phyloP scores from a whole-genome alignment of 2,888 invertebrate species.

The Lochmaea capreae region DNA sequence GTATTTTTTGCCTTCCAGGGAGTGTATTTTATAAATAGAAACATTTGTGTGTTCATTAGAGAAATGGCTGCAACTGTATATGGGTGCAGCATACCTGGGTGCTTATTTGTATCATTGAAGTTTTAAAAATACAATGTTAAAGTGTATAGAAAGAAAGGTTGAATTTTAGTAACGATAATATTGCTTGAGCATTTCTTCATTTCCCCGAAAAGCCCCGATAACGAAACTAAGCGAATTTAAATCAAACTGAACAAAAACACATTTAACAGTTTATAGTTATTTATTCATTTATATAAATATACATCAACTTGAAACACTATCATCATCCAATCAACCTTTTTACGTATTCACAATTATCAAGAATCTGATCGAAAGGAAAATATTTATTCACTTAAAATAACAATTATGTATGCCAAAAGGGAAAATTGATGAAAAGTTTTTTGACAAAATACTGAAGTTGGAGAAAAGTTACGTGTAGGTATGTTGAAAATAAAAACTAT shows the following conservation, averaged over 20 bases:
- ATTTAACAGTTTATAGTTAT: conserved; percentile 39
- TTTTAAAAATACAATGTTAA: too few species aligned
- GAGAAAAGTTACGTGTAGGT: conserved; percentile 24
- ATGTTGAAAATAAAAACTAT: conserved; percentile 19
- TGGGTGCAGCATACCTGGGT: too few species aligned
- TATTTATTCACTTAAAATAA: conserved; percentile 9
- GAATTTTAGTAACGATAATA: too few species aligned
- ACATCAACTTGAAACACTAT: conserved; percentile 38
- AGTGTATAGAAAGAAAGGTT: too few species aligned
- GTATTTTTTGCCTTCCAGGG: too few species aligned
- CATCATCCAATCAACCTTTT: conserved; percentile 20
- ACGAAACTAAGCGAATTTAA: not conserved
- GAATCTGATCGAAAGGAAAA: not conserved
- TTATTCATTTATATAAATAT: conserved; percentile 44
- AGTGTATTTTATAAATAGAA: too few species aligned
- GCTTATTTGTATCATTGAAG: too few species aligned
- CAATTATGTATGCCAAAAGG: not conserved
- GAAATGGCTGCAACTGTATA: too few species aligned
- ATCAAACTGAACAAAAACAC: conserved; percentile 8
- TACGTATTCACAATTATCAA: not conserved
- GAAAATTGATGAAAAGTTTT: conserved; percentile 18
- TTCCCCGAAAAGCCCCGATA: too few species aligned
- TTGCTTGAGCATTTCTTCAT: too few species aligned
- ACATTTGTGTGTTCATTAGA: too few species aligned
- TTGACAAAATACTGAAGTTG: conserved; percentile 31